Evolutionary conservation across 2,113 vertebrate genomes (phyloP).

Genomic region (Bettongia penicillata): DNA sequence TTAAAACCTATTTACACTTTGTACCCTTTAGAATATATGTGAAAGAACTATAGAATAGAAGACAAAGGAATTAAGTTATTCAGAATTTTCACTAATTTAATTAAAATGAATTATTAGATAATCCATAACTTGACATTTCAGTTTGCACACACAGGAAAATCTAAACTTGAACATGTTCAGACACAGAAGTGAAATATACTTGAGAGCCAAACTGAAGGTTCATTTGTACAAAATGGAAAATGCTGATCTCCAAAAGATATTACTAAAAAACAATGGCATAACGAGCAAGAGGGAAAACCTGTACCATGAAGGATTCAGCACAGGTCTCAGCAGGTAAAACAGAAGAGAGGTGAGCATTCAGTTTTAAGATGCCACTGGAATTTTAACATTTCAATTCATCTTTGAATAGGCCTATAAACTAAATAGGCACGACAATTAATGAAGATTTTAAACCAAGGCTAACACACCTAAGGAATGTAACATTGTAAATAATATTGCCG

Average conservation of each 20-base stretch:
- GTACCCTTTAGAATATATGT: slow-evolving; percentile 41
- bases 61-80: slow-evolving; percentile 48
- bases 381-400: slow-evolving; percentile 41
- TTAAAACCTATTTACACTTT: slow-evolving; percentile 21
- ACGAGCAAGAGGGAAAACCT: slow-evolving; percentile 60
- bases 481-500: slow-evolving; percentile 7
- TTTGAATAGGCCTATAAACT: slow-evolving; percentile 49
- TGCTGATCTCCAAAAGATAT: slow-evolving; percentile 59
- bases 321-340: slow-evolving; percentile 33
- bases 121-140: slow-evolving; percentile 41
- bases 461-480: slow-evolving; percentile 43
- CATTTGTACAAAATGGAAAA: slow-evolving; percentile 26
- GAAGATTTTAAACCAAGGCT: slow-evolving; percentile 48
- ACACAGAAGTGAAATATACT: slow-evolving; percentile 66
- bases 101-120: not conserved
- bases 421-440: slow-evolving; percentile 16
- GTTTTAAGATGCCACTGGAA: slow-evolving; percentile 29
- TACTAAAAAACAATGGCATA: slow-evolving; percentile 30
- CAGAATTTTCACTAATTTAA: slow-evolving; percentile 44
- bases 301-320: slow-evolving; percentile 40
- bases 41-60: slow-evolving; percentile 36
- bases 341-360: slow-evolving; percentile 30
- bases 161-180: slow-evolving; percentile 58
- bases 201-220: slow-evolving; percentile 57
- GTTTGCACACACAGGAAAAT: slow-evolving; percentile 53